Percentiles rank a stretch among this genome's conserved stretches.
Evolutionary conservation across 2,113 vertebrate species (phyloP).

Genomic region (Aviceda subcristata): DNA sequence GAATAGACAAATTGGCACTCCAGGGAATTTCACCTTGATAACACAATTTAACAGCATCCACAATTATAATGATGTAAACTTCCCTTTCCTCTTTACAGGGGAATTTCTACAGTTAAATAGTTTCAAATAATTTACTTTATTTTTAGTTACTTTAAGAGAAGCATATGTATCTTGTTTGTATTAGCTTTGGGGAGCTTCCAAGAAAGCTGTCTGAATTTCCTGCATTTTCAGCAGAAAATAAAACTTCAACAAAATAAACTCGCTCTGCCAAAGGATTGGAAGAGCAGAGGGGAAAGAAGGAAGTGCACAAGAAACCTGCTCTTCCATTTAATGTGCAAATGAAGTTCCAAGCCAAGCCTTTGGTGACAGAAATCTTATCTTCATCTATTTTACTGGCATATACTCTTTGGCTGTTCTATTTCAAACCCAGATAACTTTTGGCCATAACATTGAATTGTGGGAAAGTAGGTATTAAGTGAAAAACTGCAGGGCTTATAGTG

Average conservation of each 20-base stretch:
- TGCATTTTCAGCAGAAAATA: slow-evolving; percentile 79
- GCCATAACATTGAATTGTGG: background rate
- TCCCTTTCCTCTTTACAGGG: slow-evolving; percentile 56
- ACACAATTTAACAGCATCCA: background rate
- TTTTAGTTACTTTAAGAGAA: slow-evolving; percentile 72
- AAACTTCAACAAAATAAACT: slow-evolving; percentile 72
- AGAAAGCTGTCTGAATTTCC: slow-evolving; percentile 73
- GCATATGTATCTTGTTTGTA: slow-evolving; percentile 76
- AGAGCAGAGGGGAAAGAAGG: background rate
- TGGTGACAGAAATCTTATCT: slow-evolving; percentile 36
- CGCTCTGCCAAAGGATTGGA: slow-evolving; percentile 4
- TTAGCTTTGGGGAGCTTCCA: slow-evolving; percentile 75
- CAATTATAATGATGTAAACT: slow-evolving; percentile 47
- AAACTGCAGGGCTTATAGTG: background rate
- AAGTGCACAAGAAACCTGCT: background rate
- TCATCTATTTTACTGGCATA: slow-evolving; percentile 20
- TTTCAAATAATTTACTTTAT: slow-evolving; percentile 69
- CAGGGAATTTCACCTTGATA: slow-evolving; percentile 44
- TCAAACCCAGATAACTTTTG: slow-evolving; percentile 24
- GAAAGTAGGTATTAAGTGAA: background rate
- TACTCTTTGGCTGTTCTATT: background rate
- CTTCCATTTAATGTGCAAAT: background rate
- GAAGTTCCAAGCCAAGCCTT: slow-evolving; percentile 43
- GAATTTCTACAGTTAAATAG: slow-evolving; percentile 66
- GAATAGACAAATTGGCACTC: background rate